These are phyloP conservation scores for Magallana ariakensis DNA, from an alignment of 1,140 invertebrate species.

Conservation along the genomic window DNA sequence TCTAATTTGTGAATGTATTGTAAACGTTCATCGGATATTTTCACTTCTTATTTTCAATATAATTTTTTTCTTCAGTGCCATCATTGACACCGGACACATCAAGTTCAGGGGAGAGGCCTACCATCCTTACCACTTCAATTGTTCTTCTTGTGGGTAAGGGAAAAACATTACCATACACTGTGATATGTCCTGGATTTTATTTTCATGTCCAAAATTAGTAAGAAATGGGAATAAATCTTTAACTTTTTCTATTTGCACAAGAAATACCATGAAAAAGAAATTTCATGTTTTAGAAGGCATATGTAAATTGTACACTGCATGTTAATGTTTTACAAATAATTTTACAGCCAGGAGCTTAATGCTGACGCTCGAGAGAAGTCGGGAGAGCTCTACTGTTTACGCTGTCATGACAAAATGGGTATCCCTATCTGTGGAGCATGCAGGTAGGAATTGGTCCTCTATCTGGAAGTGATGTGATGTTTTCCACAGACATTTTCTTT, in stretches of 20 bases:
- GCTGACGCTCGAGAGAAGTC: constrained; percentile 96
- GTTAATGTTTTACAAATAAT: background rate
- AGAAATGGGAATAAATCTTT: no score
- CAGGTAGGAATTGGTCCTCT: constrained; percentile 79
- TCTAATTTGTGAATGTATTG: no score
- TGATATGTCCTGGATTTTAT: no score
- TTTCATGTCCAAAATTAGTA: no score
- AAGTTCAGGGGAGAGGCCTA: constrained; percentile 98
- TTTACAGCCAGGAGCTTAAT: constrained; percentile 82
- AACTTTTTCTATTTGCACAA: no score
- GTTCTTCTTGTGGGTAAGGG: constrained; percentile 89
- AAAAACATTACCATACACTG: no score
- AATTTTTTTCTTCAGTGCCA: constrained; percentile 83
- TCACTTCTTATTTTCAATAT: background rate
- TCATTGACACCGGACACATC: constrained; percentile 97
- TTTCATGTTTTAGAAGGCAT: no score
- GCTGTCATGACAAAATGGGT: constrained; percentile 99
- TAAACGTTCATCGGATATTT: no score
- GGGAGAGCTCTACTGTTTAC: constrained; percentile 97
- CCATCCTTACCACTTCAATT: constrained; percentile 99
- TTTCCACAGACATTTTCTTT: no score
- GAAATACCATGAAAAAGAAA: no score
- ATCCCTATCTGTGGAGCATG: constrained; percentile 97
- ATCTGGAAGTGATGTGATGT: no score
- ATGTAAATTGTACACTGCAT: no score